These are phyloP conservation scores for Oxystoma pomonae DNA, from an alignment of 2,888 invertebrate genomes.

Conservation along the genomic window DNA sequence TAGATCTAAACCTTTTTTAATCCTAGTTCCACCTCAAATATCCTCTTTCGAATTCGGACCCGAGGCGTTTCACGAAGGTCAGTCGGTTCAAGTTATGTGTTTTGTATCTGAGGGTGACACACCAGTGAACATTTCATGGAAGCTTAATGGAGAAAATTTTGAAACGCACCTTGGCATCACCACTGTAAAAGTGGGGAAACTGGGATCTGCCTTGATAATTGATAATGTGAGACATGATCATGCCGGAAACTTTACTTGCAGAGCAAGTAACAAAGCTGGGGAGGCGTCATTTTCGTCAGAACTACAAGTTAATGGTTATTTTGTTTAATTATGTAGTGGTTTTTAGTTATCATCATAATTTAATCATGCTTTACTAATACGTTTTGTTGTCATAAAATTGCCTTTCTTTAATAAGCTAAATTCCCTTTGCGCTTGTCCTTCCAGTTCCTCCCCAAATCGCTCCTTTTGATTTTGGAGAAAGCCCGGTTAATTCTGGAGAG, in stretches of 20 bases:
- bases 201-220: conserved; percentile 62
- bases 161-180: conserved; percentile 48
- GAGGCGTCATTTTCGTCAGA: conserved; percentile 49
- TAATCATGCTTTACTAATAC: not conserved
- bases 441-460: conserved; percentile 37
- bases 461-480: conserved; percentile 50
- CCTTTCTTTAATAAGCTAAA: conserved; percentile 37
- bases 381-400: no score
- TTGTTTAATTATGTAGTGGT: conserved; percentile 10
- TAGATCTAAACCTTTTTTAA: conserved; percentile 20
- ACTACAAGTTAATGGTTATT: conserved; percentile 54
- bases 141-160: conserved; percentile 58
- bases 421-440: conserved; percentile 4
- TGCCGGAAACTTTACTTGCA: conserved; percentile 57
- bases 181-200: conserved; percentile 60
- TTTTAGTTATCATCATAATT: not conserved
- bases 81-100: conserved; percentile 54
- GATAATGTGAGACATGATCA: conserved; percentile 54
- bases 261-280: conserved; percentile 55
- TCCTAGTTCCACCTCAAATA: conserved; percentile 72
- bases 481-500: conserved; percentile 60
- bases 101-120: conserved; percentile 69
- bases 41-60: conserved; percentile 74
- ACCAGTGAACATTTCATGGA: conserved; percentile 74
- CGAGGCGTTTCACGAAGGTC: conserved; percentile 53